Evolutionary conservation across 2,888 invertebrate species (phyloP).

Genomic region (Eutolmus rufibarbis): DNA sequence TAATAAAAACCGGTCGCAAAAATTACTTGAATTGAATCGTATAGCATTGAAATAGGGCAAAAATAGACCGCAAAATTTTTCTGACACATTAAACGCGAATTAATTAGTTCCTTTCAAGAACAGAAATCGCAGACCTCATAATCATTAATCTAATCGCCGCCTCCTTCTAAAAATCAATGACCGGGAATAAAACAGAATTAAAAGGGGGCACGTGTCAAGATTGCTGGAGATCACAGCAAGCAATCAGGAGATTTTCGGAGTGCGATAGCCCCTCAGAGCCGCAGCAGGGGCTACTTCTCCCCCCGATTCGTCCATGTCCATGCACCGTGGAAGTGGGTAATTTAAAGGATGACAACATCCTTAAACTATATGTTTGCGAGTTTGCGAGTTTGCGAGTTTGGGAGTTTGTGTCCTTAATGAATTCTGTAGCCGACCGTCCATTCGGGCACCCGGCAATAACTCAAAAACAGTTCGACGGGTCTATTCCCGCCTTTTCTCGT

Average conservation of each 20-base stretch:
- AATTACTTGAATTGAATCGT: background rate
- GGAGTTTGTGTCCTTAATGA: constrained; percentile 31
- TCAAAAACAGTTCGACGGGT: constrained; percentile 57
- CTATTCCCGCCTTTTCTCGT: constrained; percentile 59
- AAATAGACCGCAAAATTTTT: background rate
- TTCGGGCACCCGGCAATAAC: constrained; percentile 53
- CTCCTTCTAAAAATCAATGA: constrained; percentile 56
- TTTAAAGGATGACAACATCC: constrained; percentile 37
- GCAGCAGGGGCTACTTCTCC: background rate
- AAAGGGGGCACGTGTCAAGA: constrained; percentile 46
- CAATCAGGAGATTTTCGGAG: background rate
- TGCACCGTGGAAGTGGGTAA: constrained; percentile 9
- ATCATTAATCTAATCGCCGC: constrained; percentile 64
- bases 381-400: constrained; percentile 1
- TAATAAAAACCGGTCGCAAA: background rate
- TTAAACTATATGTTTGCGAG: background rate
- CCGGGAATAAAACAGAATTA: constrained; percentile 55
- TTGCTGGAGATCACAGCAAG: constrained; percentile 23
- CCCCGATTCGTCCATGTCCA: background rate
- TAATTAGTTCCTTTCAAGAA: constrained; percentile 52
- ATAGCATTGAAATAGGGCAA: background rate
- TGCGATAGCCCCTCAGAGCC: background rate
- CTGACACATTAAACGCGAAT: constrained; percentile 13
- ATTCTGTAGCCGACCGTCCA: constrained; percentile 14
- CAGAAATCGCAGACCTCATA: constrained; percentile 56